phyloP scores from a whole-genome alignment of 2,888 invertebrate genomes.

The Allacma fusca region DNA sequence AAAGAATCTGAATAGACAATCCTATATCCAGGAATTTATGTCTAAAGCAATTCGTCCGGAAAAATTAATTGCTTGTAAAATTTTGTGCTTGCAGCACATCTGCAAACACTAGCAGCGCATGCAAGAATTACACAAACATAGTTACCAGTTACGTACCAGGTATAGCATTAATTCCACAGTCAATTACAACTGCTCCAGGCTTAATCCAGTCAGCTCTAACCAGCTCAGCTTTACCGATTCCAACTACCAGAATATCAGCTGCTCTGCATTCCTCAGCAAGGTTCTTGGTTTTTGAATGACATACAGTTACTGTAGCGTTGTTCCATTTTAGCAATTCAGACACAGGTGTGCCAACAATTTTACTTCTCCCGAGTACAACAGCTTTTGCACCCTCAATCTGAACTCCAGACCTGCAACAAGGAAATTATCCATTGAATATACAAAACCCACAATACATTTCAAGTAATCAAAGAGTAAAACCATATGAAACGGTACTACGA shows the following conservation, averaged over 20 bases:
- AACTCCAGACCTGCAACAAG: conserved; percentile 71
- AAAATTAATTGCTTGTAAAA: no score
- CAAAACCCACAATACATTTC: no score
- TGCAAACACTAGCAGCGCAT: no score
- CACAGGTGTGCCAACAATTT: conserved; percentile 96
- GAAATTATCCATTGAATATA: not conserved
- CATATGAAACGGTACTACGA: no score
- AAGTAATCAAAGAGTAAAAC: no score
- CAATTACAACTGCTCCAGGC: conserved; percentile 96
- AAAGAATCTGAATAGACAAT: no score
- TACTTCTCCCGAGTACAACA: conserved; percentile 95
- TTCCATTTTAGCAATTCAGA: conserved; percentile 95
- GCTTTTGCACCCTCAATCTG: conserved; percentile 82
- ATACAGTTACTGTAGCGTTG: conserved; percentile 95
- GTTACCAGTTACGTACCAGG: conserved; percentile 70
- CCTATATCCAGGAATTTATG: no score
- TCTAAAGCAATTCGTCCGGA: no score
- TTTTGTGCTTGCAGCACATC: no score
- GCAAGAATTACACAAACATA: no score
- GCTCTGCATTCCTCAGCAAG: conserved; percentile 77
- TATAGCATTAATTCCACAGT: conserved; percentile 96
- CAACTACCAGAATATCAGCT: conserved; percentile 97
- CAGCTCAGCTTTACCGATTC: conserved; percentile 87
- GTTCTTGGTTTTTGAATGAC: conserved; percentile 92
- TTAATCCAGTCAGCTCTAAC: conserved; percentile 97